A percentile compares a stretch with the other conserved stretches of the same genome.
These are phyloP conservation scores for Andrena trimmerana DNA, from an alignment of 2,888 invertebrate species.

Conservation along the genomic window DNA sequence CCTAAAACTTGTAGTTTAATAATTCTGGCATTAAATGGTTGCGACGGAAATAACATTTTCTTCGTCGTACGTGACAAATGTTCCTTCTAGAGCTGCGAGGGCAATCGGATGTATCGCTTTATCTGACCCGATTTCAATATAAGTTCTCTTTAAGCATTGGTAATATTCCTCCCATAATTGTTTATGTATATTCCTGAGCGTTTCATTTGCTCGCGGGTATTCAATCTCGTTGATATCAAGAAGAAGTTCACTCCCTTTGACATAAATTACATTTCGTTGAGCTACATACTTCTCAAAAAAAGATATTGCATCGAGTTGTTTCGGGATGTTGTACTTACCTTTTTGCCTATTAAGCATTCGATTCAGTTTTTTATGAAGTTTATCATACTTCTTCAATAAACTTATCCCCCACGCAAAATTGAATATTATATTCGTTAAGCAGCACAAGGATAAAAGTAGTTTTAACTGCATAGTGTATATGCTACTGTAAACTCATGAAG, in stretches of 20 bases:
- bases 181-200: conserved; percentile 81
- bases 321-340: conserved; percentile 40
- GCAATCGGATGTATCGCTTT: conserved; percentile 82
- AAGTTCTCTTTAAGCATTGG: conserved; percentile 84
- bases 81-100: conserved; percentile 85
- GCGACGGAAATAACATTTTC: background rate
- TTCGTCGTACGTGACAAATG: conserved; percentile 82
- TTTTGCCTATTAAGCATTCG: conserved; percentile 44
- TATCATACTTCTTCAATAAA: conserved; percentile 38
- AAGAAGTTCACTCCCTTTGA: conserved; percentile 66
- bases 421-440: conserved; percentile 22
- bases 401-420: conserved; percentile 21
- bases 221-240: conserved; percentile 80
- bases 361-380: conserved; percentile 56
- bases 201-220: conserved; percentile 85
- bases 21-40: background rate
- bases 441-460: conserved; percentile 22
- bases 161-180: conserved; percentile 87
- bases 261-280: conserved; percentile 12
- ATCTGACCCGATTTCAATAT: conserved; percentile 80
- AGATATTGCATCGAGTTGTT: background rate
- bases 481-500: background rate
- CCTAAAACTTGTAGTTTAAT: conserved; percentile 66
- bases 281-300: background rate
- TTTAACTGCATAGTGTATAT: conserved; percentile 22